phyloP scores from a whole-genome alignment of 2,888 invertebrate genomes.

The Siphlonurus alternatus region DNA sequence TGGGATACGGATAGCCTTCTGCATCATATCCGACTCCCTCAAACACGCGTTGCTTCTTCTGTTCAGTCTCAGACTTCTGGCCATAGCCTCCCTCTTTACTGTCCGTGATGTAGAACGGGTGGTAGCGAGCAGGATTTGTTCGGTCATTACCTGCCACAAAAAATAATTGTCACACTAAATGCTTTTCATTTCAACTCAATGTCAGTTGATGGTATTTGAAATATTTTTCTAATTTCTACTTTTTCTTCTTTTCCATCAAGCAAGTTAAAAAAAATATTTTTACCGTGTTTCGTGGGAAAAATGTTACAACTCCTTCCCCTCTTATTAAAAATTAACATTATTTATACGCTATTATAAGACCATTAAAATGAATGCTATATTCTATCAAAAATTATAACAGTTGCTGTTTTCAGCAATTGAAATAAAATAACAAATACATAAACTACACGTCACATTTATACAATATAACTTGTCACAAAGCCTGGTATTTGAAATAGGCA shows the following conservation, averaged over 20 bases:
- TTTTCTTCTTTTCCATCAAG: neutral
- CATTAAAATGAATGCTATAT: too few species aligned
- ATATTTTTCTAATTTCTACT: neutral
- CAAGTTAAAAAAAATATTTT: too few species aligned
- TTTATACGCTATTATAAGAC: too few species aligned
- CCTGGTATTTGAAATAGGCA: too few species aligned
- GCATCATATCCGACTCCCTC: constrained; percentile 64
- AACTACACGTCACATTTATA: too few species aligned
- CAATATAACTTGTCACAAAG: too few species aligned
- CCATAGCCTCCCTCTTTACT: constrained; percentile 73
- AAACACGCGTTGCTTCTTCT: constrained; percentile 52
- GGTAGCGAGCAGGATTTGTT: constrained; percentile 68
- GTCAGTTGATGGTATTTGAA: neutral
- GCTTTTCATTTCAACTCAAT: neutral
- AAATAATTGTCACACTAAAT: neutral
- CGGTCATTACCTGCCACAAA: constrained; percentile 43
- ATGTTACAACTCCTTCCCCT: too few species aligned
- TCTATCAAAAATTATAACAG: too few species aligned
- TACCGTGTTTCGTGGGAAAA: too few species aligned
- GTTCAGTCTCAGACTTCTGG: constrained; percentile 53
- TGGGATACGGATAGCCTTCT: constrained; percentile 63
- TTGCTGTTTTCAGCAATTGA: too few species aligned
- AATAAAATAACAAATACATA: too few species aligned
- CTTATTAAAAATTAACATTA: too few species aligned
- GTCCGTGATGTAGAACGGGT: constrained; percentile 83